Base-by-base conservation (phyloP, 1,140 invertebrate species). In the Brachionus rubens region DNA sequence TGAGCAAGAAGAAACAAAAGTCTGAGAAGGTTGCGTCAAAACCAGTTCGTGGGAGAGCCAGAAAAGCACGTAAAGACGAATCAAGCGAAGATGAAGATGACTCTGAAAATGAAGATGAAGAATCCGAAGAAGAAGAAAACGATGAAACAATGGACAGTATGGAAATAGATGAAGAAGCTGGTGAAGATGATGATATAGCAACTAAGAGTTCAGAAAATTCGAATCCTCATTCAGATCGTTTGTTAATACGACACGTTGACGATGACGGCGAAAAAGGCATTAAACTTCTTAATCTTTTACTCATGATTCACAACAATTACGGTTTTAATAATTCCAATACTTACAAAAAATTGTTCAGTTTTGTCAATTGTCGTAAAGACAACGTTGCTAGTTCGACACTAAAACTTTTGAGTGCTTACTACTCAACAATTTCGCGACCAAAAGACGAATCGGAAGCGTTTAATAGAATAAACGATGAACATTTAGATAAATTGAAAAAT, bases 401-500 rank as follows among this genome's bases (percentile, higher is more conserved):
- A 12, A 70, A 70, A 50, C 4, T 70, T 12, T 30, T 70, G 14
- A 50, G 28, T n/a, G 33, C 67, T 9, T 50, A 46, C 12, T 70
- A 16, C 21, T 16, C 24, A 16, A n/a, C 3, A 16, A 9, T 4
- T 16, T 16, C 56, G 19, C n/a, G 33, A 62, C n/a, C 67, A 12
- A 70, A 70, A 33, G 47, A 50, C 4, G 67, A 70, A 30, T 7
- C 90, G 3, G 91, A 92, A 81, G 89, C 90, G 77, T 62, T 62
- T 62, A 47, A 47, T n/a, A 33, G n/a, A n/a, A 50, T 70, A n/a
- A 70, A 70, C 24, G 36, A 43, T 7, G 28, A 92, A 91, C 3
- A 85, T 93, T 0, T 91, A 90, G 81, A 91, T 1, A 88, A 93
- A 43, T 93, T 94, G 81, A 91, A 92, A 80, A 89, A 90, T 28